Base-by-base conservation (phyloP, 2,888 invertebrate genomes). In the Diabrotica balteata region DNA sequence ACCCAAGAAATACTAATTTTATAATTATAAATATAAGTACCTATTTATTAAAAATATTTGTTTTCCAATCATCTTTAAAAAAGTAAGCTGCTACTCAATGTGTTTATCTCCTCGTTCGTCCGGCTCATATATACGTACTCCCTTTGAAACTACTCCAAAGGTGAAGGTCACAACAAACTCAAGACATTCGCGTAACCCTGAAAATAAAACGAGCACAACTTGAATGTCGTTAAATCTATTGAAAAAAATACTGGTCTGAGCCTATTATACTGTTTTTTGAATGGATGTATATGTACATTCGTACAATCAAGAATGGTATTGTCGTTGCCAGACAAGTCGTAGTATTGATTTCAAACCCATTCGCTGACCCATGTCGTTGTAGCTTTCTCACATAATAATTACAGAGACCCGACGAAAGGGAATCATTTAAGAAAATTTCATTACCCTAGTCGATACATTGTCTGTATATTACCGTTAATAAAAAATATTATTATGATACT, bases 191-290 rank as follows among this genome's bases (percentile, higher is more conserved):
- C 4, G 50, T 50, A 50, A 50, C 50, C 22, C 32, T 32, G 59
- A 43, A 59, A 59, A 47, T 17, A 59, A 49, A 59, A 59, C 59
- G 11, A 59, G 50, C 50, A 51, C 42, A 32, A 59, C 50, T 50
- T 32, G 50, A 50, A 42, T 43, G 59, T 50, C 50, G 49, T 50
- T 59, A n/a, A 50, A 50, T 59, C 59, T 22, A 43, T 59, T 59
- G 59, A 59, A 59, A 59, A 49, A 46, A 59, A 59, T 7, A 49
- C 59, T 47, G 59, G 59, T 59, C 59, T 6, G 51, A 11, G 9
- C 42, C 49, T 42, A 50, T 59, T 59, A 17, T 59, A 11, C 42
- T 7, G 43, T n/a, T 59, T 52, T 49, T 59, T 59, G 50, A 59
- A 59, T 59, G 46, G 49, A 9, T 9, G 22, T 32, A 32, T 32